phyloP scores from a whole-genome alignment of 1,140 invertebrate species.

The Aphelenchoides fujianensis region DNA sequence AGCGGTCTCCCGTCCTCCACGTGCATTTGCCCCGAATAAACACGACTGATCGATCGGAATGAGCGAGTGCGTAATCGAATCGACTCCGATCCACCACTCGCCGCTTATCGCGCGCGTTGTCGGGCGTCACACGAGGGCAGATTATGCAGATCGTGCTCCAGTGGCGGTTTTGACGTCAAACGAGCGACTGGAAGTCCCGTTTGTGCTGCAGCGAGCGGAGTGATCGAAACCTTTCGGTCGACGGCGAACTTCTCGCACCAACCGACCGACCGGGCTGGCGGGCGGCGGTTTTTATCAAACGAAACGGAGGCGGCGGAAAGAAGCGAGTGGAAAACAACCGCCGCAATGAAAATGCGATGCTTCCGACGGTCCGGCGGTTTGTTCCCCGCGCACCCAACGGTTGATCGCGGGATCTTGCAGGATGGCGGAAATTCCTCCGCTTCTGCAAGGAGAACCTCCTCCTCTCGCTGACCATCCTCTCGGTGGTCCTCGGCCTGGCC shows the following conservation, averaged over 20 bases:
- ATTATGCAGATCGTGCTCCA: not conserved
- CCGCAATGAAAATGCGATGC: not conserved
- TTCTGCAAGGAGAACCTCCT: constrained; percentile 53
- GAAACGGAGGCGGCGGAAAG: too few relatives aligned
- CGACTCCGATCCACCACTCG: too few relatives aligned
- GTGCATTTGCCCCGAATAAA: too few relatives aligned
- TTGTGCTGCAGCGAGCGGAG: too few relatives aligned
- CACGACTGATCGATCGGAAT: too few relatives aligned
- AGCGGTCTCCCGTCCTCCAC: too few relatives aligned
- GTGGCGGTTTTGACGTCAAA: not conserved
- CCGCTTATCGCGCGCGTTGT: too few relatives aligned
- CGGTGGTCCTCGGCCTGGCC: constrained; percentile 52
- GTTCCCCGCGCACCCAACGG: not conserved
- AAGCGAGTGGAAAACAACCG: not conserved
- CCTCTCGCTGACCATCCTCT: constrained; percentile 55
- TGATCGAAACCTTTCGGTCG: not conserved
- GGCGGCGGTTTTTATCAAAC: not conserved
- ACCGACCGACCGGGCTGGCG: not conserved
- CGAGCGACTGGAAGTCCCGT: not conserved
- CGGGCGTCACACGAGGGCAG: too few relatives aligned
- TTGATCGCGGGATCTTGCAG: not conserved
- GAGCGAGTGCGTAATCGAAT: too few relatives aligned
- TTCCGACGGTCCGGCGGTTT: not conserved
- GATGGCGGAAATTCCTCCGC: constrained; percentile 1
- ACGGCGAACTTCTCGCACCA: not conserved